These are phyloP conservation scores for Ochlodes sylvanus DNA, from an alignment of 2,888 invertebrate species.

Conservation along the genomic window DNA sequence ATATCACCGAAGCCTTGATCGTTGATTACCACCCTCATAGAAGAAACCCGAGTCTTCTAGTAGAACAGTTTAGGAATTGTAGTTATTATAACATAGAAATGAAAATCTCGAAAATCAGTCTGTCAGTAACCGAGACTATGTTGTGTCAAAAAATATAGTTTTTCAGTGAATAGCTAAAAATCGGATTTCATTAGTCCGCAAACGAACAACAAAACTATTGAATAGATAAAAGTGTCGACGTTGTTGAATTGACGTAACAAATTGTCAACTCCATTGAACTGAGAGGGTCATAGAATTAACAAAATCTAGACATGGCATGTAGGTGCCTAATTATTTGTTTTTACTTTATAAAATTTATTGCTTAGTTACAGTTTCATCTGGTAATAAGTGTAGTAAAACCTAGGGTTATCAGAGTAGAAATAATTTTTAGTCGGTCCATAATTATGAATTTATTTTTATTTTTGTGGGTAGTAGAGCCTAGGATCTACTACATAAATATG, in stretches of 20 bases:
- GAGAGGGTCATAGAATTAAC: background rate
- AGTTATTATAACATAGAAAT: no score
- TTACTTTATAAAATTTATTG: background rate
- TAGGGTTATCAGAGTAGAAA: no score
- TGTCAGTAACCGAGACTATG: background rate
- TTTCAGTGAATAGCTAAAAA: constrained; percentile 2
- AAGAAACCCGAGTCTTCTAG: no score
- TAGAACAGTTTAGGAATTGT: no score
- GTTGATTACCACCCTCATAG: no score
- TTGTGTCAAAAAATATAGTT: background rate
- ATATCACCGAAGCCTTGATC: no score
- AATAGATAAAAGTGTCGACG: constrained; percentile 21
- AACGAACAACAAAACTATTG: constrained; percentile 13
- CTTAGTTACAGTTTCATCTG: background rate
- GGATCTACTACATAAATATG: no score
- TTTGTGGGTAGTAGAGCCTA: no score
- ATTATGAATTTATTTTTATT: no score
- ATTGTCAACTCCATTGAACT: constrained; percentile 18
- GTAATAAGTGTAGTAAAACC: no score
- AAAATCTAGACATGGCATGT: constrained; percentile 6
- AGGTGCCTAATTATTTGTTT: background rate
- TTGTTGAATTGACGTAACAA: constrained; percentile 11
- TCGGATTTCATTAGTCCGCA: constrained; percentile 8
- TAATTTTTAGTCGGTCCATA: no score
- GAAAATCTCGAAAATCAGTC: no score